Conservation (phyloP, 2,113 vertebrate genomes). For the Centropus bengalensis region DNA sequence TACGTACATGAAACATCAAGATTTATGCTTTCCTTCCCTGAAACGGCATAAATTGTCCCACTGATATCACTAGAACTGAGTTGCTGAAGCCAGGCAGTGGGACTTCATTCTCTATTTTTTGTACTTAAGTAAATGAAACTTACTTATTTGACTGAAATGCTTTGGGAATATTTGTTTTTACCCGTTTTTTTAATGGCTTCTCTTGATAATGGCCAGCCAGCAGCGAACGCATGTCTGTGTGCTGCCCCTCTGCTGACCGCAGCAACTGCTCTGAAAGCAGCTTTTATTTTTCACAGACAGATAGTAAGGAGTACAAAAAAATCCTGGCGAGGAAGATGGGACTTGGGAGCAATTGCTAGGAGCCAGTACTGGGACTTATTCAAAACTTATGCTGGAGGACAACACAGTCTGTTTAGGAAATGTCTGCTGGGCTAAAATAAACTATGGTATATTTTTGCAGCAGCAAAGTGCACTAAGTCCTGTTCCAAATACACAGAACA, state of each 20-base stretch:
- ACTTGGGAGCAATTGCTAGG: neutral
- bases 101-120: neutral
- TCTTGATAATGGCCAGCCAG: neutral
- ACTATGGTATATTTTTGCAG: neutral
- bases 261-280: neutral
- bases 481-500: neutral
- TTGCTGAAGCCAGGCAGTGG: neutral
- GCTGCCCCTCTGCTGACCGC: neutral
- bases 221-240: neutral
- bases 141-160: neutral
- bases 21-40: neutral
- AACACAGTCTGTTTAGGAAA: neutral
- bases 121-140: neutral
- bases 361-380: neutral
- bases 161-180: neutral
- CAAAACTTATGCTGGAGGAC: neutral
- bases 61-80: too few relatives aligned
- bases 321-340: neutral
- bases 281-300: neutral
- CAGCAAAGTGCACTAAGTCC: neutral
- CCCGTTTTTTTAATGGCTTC: neutral
- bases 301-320: neutral
- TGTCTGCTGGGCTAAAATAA: neutral
- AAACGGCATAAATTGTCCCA: neutral
- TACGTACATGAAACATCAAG: neutral